These are phyloP conservation scores for Maniola jurtina DNA, from an alignment of 1,140 invertebrate genomes.

Conservation along the genomic window DNA sequence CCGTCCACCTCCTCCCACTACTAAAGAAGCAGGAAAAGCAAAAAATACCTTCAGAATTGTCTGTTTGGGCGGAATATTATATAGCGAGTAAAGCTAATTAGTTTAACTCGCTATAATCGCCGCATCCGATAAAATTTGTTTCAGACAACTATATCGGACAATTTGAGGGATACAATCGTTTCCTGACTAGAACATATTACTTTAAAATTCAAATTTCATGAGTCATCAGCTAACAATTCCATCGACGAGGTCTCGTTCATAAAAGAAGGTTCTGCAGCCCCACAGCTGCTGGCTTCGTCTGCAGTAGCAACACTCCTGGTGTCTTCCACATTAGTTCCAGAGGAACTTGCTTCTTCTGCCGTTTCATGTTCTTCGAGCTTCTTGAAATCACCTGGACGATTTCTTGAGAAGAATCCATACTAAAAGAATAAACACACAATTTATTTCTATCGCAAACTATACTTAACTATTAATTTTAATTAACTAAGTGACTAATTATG, in stretches of 20 bases:
- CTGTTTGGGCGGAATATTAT: no score
- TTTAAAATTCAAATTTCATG: not conserved
- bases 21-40: no score
- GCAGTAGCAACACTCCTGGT: not conserved
- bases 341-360: slow-evolving; percentile 21
- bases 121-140: no score
- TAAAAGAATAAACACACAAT: not conserved
- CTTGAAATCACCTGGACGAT: slow-evolving; percentile 39
- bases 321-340: not conserved
- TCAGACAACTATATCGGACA: no score
- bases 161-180: no score
- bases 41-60: no score
- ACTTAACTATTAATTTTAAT: not conserved
- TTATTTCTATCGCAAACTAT: slow-evolving; percentile 18
- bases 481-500: not conserved
- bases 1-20: no score
- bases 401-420: slow-evolving; percentile 49
- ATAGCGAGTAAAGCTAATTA: no score
- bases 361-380: slow-evolving; percentile 37
- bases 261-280: slow-evolving; percentile 4
- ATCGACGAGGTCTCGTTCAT: slow-evolving; percentile 14
- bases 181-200: not conserved
- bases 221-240: slow-evolving; percentile 26
- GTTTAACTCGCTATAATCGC: no score
- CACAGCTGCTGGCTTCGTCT: not conserved